Base-by-base conservation (phyloP, 2,888 invertebrate genomes). In the Diabrotica balteata region DNA sequence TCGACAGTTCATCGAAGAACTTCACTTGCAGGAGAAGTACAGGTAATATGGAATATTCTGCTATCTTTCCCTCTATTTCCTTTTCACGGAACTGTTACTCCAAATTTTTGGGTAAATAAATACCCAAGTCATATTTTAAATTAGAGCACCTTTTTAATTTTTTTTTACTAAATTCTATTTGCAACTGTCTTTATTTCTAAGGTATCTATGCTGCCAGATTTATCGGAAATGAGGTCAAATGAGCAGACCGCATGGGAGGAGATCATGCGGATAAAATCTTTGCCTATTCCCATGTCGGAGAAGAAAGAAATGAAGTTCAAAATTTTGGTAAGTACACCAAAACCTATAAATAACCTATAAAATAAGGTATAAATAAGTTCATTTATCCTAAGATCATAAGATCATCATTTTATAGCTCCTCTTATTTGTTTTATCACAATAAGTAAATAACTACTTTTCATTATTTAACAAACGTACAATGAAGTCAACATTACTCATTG, bases 241-340 rank as follows among this genome's bases (percentile, higher is more conserved):
- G 94, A 94, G 80, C 91, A 93, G 79, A 87, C 91, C 0, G 92
- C 92, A 0, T 93, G 93, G 93, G 93, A 94, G 75, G 93, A 94
- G 83, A 93, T 94, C 57, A 92, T 92, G 90, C 90, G 91, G 81
- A 93, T 94, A 72, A 94, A 94, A 79, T 89, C 92, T 0, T 90
- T 93, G 90, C 94, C 94, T 0, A 89, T 94, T 7, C 90, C 91
- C 7, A 94, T 94, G 93, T 86, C 89, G 42, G 92, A 93, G 84
- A 94, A 94, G 78, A 87, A 90, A 73, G 92, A 93, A 78, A 86
- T 93, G 73, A 94, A 94, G 81, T 88, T 90, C 4, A 90, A 93
- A 79, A 84, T 94, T 73, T 90, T 93, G 88, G 93, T 93, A 85
- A 78, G 77, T 72, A 59, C n/a, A n/a, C n/a, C n/a, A 47, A 47